These are phyloP conservation scores for Psilopogon haemacephalus DNA, from an alignment of 2,113 vertebrate genomes.

Conservation along the genomic window DNA sequence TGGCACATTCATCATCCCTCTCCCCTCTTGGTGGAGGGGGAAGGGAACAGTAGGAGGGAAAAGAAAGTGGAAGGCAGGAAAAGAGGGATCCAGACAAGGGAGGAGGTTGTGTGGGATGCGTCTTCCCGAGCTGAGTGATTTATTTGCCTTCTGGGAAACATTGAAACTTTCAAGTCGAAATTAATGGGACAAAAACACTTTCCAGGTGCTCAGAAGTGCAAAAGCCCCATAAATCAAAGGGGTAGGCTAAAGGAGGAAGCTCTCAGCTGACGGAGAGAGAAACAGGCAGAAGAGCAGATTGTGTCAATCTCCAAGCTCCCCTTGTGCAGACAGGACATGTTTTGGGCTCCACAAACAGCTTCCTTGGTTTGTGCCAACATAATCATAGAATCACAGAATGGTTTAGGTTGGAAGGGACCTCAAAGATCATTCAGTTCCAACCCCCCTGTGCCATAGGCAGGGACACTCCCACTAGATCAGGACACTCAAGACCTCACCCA, in stretches of 20 bases:
- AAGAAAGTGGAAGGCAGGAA: neutral
- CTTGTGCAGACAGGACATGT: neutral
- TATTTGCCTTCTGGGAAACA: slow-evolving; percentile 40
- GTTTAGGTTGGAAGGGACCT: too few relatives aligned
- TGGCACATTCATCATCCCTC: neutral
- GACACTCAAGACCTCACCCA: too few relatives aligned
- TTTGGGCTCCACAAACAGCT: neutral
- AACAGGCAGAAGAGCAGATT: neutral
- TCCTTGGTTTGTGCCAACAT: neutral
- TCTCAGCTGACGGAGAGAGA: neutral
- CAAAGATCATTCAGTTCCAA: too few relatives aligned
- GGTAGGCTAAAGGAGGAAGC: neutral
- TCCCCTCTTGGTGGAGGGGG: neutral
- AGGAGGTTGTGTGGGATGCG: neutral
- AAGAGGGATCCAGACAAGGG: neutral
- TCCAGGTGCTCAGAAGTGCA: slow-evolving; percentile 51
- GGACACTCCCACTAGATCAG: too few relatives aligned
- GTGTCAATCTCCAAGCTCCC: neutral
- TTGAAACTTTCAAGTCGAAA: slow-evolving; percentile 37
- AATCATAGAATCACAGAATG: too few relatives aligned
- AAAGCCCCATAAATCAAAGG: slow-evolving; percentile 35
- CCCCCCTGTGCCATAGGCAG: too few relatives aligned
- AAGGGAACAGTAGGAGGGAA: slow-evolving; percentile 43
- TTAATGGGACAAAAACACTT: slow-evolving; percentile 51
- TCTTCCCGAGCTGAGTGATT: slow-evolving; percentile 8